Evolutionary conservation across 2,888 invertebrate species (phyloP).

Genomic region (Epicampocera succincta): DNA sequence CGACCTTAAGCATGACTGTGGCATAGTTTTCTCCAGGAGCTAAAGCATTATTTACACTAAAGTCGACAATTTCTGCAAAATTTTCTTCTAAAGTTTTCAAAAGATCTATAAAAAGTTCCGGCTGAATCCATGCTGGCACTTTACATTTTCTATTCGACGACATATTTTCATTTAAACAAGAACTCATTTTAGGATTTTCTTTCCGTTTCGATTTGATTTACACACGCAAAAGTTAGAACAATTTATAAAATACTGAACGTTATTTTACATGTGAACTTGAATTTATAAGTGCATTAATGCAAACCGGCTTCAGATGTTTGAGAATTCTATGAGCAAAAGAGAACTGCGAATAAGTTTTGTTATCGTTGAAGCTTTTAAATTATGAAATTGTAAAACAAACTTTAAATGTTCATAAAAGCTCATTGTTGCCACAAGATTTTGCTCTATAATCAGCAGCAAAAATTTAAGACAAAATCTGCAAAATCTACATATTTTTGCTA

Average conservation of each 20-base stretch:
- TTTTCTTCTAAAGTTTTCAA: constrained; percentile 68
- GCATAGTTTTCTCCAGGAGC: constrained; percentile 77
- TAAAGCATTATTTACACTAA: constrained; percentile 72
- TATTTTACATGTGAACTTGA: neutral
- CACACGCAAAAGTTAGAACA: neutral
- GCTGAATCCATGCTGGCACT: constrained; percentile 74
- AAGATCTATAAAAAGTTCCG: constrained; percentile 71
- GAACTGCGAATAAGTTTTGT: too few species aligned
- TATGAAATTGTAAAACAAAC: too few species aligned
- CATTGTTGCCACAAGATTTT: too few species aligned
- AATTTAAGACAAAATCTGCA: too few species aligned
- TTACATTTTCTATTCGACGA: neutral
- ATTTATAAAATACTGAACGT: neutral
- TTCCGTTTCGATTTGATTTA: neutral
- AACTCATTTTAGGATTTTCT: constrained; percentile 24
- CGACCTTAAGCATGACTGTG: constrained; percentile 75
- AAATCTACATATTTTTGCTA: too few species aligned
- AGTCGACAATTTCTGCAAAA: constrained; percentile 72
- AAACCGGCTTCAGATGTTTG: too few species aligned
- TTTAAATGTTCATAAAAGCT: too few species aligned
- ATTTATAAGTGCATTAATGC: neutral
- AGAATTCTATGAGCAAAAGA: too few species aligned
- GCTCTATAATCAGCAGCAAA: too few species aligned
- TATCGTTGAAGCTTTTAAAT: too few species aligned
- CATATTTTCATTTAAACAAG: neutral